A percentile compares a stretch with the other conserved stretches of the same genome.
These are phyloP conservation scores for Brachionichthys hirsutus DNA, from an alignment of 2,113 vertebrate species.

Conservation along the genomic window DNA sequence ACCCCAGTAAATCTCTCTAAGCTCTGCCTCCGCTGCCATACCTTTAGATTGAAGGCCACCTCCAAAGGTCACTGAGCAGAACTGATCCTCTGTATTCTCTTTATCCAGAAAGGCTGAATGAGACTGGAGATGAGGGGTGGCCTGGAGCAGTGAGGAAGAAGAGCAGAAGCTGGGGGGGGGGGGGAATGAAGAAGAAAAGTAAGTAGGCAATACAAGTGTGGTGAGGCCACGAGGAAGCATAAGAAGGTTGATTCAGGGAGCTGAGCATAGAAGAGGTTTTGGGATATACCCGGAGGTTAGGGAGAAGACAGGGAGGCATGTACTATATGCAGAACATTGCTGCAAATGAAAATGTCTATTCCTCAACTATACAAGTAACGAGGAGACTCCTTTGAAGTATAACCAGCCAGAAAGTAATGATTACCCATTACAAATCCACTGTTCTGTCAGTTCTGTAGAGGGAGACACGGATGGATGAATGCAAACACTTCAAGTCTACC, in stretches of 20 bases:
- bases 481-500: conserved; percentile 32
- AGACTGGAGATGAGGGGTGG: conserved; percentile 55
- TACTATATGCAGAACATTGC: conserved; percentile 11
- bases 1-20: conserved; percentile 74
- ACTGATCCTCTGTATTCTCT: conserved; percentile 72
- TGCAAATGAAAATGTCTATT: conserved; percentile 5
- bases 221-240: conserved; percentile 18
- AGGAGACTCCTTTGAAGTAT: conserved; percentile 30
- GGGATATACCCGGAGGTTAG: conserved; percentile 27
- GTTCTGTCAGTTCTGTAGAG: conserved; percentile 24
- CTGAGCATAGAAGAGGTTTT: conserved; percentile 3
- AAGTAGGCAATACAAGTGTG: conserved; percentile 12
- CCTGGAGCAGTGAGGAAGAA: conserved; percentile 45
- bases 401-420: conserved; percentile 49
- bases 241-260: conserved; percentile 19
- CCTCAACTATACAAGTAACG: conserved; percentile 22
- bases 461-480: conserved; percentile 37
- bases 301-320: conserved; percentile 15
- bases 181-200: conserved; percentile 26
- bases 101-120: conserved; percentile 64
- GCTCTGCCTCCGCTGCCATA: conserved; percentile 67
- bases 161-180: conserved; percentile 25
- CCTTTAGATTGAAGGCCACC: conserved; percentile 75
- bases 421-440: conserved; percentile 38
- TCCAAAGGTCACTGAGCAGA: conserved; percentile 76